These are phyloP conservation scores for Dynastes tityus DNA, from an alignment of 2,888 invertebrate species.

Conservation along the genomic window DNA sequence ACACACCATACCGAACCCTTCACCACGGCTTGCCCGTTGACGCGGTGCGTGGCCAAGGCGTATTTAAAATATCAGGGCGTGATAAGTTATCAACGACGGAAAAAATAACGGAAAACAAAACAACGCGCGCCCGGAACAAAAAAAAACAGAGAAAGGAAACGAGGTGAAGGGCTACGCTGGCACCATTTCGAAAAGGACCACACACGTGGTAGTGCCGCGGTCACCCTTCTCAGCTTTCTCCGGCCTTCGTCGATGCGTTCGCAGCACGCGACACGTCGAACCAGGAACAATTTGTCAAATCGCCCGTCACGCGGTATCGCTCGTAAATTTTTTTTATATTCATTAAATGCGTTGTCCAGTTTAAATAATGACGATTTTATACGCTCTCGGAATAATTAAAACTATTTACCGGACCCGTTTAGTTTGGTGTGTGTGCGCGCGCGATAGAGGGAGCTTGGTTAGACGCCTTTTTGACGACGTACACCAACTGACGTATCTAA, in stretches of 20 bases:
- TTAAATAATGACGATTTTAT: conserved; percentile 49
- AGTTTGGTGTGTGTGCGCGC: not conserved
- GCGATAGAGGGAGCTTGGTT: not conserved
- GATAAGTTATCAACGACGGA: conserved; percentile 42
- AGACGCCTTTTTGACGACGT: conserved; percentile 4
- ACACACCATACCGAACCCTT: conserved; percentile 14
- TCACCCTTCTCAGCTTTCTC: conserved; percentile 19
- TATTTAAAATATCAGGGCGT: conserved; percentile 45
- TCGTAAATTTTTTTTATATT: conserved; percentile 38
- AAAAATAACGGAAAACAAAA: conserved; percentile 41
- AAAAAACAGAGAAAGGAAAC: not conserved
- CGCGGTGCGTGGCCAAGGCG: conserved; percentile 24
- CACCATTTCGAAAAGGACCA: conserved; percentile 36
- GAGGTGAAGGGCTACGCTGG: conserved; percentile 28
- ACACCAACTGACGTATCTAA: conserved; percentile 17
- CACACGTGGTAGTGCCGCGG: conserved; percentile 36
- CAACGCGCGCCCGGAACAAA: conserved; percentile 17
- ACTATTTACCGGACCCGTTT: conserved; percentile 37
- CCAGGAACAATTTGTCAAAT: conserved; percentile 41
- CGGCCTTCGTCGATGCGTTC: conserved; percentile 22
- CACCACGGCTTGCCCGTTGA: too few species aligned
- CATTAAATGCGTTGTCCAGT: conserved; percentile 46
- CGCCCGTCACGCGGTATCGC: conserved; percentile 37
- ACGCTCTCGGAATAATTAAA: conserved; percentile 46
- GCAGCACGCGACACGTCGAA: conserved; percentile 42